Base-by-base conservation (phyloP, 2,888 invertebrate species). In the Microctonus hyperodae region DNA sequence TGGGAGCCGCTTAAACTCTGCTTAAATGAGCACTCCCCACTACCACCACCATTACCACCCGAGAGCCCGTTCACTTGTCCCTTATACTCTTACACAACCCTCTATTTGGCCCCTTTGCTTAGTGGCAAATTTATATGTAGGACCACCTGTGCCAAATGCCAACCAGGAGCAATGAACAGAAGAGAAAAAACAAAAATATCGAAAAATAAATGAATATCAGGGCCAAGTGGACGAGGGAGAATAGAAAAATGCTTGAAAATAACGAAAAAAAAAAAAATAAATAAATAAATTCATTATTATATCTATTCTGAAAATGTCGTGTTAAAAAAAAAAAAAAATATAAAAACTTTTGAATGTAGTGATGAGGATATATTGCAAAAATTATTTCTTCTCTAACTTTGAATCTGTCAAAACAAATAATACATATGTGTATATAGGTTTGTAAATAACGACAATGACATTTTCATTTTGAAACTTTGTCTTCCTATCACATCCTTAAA, bases 1-100 rank as follows among this genome's bases (percentile, higher is more conserved):
- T 69, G 72, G 69, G 67, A 69, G 68, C 68, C 68, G 74, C 74
- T 78, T 77, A 78, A 78, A 78, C 76, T 78, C 71, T 71, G 73
- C 73, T 78, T 73, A 78, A 78, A 78, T 76, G 74, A 77, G 71
- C 70, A 50, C 67, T 28, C 58, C 13, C 28, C 44, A 50, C 40
- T 31, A 40, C 48, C n/a, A 31, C 33, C 59, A 31, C 23, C 53
- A 16, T 48, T 61, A 58, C 40, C 53, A 56, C 4, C 48, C 48
- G 48, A 56, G 50, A 28, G 56, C 33, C 33, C 4, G 23, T 33
- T 11, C 56, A 44, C 16, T 44, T 33, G 33, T 22, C 33, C 62
- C 71, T 69, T 37, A n/a, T n/a, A 61, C 59, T 40, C 59, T 68
- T 48, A 44, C 56, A 44, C 61, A 35, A 28, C 20, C 40, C 37